These are phyloP conservation scores for Esperia sulphurella DNA, from an alignment of 2,888 invertebrate species.

Conservation along the genomic window DNA sequence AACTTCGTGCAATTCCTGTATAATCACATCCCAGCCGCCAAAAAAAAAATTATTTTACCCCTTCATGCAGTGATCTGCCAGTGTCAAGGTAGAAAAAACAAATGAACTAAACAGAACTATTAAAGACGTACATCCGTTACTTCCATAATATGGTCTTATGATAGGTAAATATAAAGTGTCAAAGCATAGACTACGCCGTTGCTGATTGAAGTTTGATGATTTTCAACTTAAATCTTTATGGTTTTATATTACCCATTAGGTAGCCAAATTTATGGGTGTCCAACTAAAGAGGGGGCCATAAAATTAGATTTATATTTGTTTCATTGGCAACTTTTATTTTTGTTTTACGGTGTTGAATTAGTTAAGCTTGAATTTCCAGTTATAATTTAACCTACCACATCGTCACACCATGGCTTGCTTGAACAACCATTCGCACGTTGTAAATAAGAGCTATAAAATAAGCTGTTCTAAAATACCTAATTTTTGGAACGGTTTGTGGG, in stretches of 20 bases:
- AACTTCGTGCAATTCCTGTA: too few relatives aligned
- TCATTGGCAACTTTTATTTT: conserved; percentile 21
- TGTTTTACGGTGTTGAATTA: conserved; percentile 14
- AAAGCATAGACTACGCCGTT: background rate
- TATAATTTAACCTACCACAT: conserved; percentile 13
- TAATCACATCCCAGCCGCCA: too few relatives aligned
- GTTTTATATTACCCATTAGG: conserved; percentile 18
- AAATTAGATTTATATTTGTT: conserved; percentile 18
- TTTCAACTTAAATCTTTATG: background rate
- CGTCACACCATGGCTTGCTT: background rate
- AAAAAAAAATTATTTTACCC: too few relatives aligned
- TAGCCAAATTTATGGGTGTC: conserved; percentile 14
- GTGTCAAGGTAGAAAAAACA: too few relatives aligned
- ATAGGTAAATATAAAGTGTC: too few relatives aligned
- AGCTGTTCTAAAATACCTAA: background rate
- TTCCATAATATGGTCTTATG: too few relatives aligned
- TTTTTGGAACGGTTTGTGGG: background rate
- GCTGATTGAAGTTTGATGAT: background rate
- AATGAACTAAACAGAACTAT: too few relatives aligned
- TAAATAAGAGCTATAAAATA: conserved; percentile 9
- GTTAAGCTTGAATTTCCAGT: conserved; percentile 14
- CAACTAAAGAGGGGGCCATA: conserved; percentile 18
- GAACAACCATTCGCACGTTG: conserved; percentile 5
- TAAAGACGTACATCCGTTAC: too few relatives aligned
- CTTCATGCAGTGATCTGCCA: too few relatives aligned